Base-by-base conservation (phyloP, 1,140 invertebrate genomes). In the Asobara japonica region DNA sequence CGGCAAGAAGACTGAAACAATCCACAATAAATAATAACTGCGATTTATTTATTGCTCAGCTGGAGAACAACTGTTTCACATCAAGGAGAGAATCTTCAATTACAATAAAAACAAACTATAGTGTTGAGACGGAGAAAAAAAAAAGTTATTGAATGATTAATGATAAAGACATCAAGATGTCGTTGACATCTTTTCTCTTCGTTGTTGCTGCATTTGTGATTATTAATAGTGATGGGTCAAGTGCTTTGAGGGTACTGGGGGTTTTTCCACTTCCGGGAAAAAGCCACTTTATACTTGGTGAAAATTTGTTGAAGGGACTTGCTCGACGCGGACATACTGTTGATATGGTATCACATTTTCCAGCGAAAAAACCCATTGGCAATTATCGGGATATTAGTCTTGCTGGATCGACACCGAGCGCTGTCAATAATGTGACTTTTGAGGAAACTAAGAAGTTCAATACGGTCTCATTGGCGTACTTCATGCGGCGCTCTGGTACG, bases 321-420 rank as follows among this genome's bases (percentile, higher is more conserved):
- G 87, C 86, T 0, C 74, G 66, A 10, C 80, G 81, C 0, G 88
- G 88, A 0, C 88, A 89, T 73, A 79, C 84, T 16, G 82, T 89
- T 0, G 84, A 86, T 18, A 82, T 88, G 0, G 66, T 88, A 5
- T 78, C 79, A 1, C 82, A 86, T n/a, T 88, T 86, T 68, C 83
- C 86, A 0, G 18, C 73, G 7, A 83, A 84, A 30, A 79, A 80
- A 7, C 76, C 80, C 0, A 41, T 80, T 13, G 51, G 76, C 0
- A 88, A 88, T 78, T 85, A 86, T 62, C 80, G 16, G 0, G 81
- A 84, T n/a, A 75, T 81, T 4, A 84, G 78, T 29, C 3, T 86
- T 1, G 29, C 10, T 0, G 83, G 79, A 0, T 72, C 65, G 0
- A 0, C 78, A 1, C 73, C 73, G 0, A 0, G 7, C 0, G 29